phyloP scores from a whole-genome alignment of 2,113 vertebrate species.

The Scartelaos histophorus region DNA sequence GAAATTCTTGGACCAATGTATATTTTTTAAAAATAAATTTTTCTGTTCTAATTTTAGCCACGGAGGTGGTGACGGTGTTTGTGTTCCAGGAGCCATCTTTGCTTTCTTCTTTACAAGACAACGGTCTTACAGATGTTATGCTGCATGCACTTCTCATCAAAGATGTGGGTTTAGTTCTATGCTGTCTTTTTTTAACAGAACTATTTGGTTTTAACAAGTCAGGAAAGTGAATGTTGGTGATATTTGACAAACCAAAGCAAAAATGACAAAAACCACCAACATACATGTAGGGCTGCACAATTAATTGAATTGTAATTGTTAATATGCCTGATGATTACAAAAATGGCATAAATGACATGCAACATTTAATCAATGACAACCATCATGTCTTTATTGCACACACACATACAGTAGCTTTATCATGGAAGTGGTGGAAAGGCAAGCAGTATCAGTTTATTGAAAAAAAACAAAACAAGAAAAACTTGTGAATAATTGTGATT shows the following conservation, averaged over 20 bases:
- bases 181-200: not conserved
- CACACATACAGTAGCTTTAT: no score
- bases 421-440: no score
- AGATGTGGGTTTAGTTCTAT: conserved; percentile 81
- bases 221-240: not conserved
- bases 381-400: no score
- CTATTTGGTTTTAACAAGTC: no score
- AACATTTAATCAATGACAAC: no score
- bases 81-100: conserved; percentile 97
- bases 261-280: no score
- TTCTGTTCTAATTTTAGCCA: conserved; percentile 75
- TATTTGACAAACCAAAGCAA: not conserved
- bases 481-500: no score
- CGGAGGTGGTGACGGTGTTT: conserved; percentile 96
- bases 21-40: not conserved
- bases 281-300: not conserved
- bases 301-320: no score
- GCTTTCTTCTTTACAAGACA: conserved; percentile 93
- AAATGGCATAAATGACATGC: no score
- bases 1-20: not conserved
- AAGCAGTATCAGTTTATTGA: no score
- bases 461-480: no score
- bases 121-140: conserved; percentile 95
- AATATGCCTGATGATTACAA: no score
- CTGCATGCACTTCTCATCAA: conserved; percentile 94